Conservation (phyloP, 2,888 invertebrate species). For the Tanytarsus gracilentus region DNA sequence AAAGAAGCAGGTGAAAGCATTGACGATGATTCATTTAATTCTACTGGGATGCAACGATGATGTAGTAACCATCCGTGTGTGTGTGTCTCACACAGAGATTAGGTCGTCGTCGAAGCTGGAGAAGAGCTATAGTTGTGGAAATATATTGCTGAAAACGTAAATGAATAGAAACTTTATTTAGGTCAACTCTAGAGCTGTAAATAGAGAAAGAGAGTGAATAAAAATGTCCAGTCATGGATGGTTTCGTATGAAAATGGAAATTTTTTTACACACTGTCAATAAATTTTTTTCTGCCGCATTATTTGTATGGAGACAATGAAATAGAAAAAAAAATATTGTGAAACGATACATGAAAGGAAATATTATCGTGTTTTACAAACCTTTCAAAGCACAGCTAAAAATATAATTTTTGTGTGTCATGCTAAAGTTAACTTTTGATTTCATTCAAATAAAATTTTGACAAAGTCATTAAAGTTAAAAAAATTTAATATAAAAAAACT, state of each 20-base stretch:
- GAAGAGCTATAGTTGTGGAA: too few relatives aligned
- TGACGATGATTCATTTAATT: neutral
- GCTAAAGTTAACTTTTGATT: too few relatives aligned
- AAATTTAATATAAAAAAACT: too few relatives aligned
- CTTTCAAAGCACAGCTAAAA: too few relatives aligned
- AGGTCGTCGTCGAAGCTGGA: neutral
- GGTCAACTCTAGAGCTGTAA: neutral
- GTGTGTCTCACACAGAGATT: neutral
- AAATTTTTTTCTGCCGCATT: neutral
- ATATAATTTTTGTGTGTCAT: too few relatives aligned
- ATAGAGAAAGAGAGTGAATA: neutral
- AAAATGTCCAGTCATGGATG: constrained; percentile 6
- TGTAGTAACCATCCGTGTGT: neutral
- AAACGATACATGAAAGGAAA: too few relatives aligned
- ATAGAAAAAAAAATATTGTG: neutral
- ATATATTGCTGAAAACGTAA: neutral
- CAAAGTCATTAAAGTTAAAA: too few relatives aligned
- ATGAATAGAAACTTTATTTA: neutral
- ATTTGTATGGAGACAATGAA: neutral
- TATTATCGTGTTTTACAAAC: too few relatives aligned
- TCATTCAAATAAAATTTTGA: too few relatives aligned
- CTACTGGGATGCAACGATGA: neutral
- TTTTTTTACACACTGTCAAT: neutral
- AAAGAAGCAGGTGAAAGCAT: neutral
- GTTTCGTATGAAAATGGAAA: neutral